Percentiles rank a stretch among this genome's conserved stretches.
phyloP scores from a whole-genome alignment of 2,797 vertebrate species.

The Loris lydekkerianus region DNA sequence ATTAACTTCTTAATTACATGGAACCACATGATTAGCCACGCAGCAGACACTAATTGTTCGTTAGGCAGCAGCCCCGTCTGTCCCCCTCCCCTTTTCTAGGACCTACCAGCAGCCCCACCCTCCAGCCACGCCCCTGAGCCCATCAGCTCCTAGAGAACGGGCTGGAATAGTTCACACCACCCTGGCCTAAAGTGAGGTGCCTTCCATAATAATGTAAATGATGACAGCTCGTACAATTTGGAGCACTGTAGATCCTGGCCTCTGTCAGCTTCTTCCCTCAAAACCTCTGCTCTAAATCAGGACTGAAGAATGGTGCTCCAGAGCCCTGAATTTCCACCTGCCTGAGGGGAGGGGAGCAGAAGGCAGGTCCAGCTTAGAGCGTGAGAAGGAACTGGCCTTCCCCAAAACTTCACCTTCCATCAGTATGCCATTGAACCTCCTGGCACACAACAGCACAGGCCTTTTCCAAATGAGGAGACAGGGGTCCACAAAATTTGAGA shows the following conservation, averaged over 20 bases:
- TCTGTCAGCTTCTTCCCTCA: neutral
- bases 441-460: neutral
- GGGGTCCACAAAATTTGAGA: neutral
- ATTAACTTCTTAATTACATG: conserved; percentile 99
- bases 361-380: neutral
- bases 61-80: conserved; percentile 93
- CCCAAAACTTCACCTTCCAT: accelerated
- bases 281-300: neutral
- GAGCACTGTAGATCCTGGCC: neutral
- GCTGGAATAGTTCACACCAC: accelerated
- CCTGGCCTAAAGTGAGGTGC: neutral
- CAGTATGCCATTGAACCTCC: neutral
- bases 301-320: neutral
- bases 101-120: neutral
- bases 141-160: neutral
- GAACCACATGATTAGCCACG: conserved; percentile 98
- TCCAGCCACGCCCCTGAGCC: neutral
- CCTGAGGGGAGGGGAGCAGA: neutral
- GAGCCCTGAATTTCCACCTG: neutral
- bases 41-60: conserved; percentile 98
- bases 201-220: neutral
- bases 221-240: neutral
- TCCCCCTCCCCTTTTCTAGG: conserved; percentile 59
- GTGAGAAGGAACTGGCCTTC: neutral
- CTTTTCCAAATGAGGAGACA: neutral